These are phyloP conservation scores for Thumatha senex DNA, from an alignment of 2,888 invertebrate genomes.

Conservation along the genomic window DNA sequence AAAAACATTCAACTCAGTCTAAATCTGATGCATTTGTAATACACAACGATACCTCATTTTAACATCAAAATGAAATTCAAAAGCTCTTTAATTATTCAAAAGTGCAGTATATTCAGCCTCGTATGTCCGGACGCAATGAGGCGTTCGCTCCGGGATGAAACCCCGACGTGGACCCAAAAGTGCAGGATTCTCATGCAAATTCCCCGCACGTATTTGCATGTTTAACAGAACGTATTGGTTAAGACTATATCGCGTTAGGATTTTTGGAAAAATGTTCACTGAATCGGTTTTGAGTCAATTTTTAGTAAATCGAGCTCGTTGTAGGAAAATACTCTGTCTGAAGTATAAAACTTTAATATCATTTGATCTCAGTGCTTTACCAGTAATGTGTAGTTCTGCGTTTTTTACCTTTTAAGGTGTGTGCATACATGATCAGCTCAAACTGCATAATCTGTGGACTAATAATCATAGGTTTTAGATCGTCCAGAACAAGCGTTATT, in stretches of 20 bases:
- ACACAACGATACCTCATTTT: neutral
- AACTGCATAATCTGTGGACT: too few species aligned
- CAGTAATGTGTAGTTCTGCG: too few species aligned
- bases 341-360: too few species aligned
- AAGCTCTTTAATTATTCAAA: conserved; percentile 9
- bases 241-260: conserved; percentile 20
- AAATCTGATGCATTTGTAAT: neutral
- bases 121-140: conserved; percentile 22
- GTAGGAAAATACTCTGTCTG: neutral
- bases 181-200: conserved; percentile 55
- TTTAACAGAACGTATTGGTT: conserved; percentile 37
- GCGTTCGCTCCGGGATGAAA: conserved; percentile 22
- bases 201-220: conserved; percentile 45
- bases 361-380: too few species aligned
- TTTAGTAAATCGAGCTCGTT: neutral
- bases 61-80: neutral
- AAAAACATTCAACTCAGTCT: too few species aligned
- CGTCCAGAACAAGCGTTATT: too few species aligned
- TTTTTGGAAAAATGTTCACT: conserved; percentile 7
- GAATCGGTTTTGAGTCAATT: conserved; percentile 1
- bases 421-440: too few species aligned
- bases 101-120: conserved; percentile 7
- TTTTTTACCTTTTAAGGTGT: too few species aligned
- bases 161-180: conserved; percentile 38
- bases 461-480: too few species aligned